A percentile compares a stretch with the other conserved stretches of the same genome.
Evolutionary conservation across 2,888 invertebrate species (phyloP).

Genomic region (Pyralis farinalis): DNA sequence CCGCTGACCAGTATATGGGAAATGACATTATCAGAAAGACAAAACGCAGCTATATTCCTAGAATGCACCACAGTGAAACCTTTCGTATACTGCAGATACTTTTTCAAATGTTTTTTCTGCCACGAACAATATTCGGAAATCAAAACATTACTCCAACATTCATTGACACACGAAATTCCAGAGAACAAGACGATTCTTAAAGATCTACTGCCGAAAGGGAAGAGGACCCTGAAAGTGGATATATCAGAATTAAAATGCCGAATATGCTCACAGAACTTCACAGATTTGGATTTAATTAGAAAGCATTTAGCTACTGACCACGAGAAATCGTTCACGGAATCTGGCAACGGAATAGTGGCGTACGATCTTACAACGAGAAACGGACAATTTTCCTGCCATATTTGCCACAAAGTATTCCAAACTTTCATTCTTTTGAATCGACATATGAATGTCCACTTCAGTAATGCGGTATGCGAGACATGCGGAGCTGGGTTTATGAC

Average conservation of each 20-base stretch:
- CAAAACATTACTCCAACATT: slow-evolving; percentile 42
- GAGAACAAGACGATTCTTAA: slow-evolving; percentile 38
- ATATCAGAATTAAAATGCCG: slow-evolving; percentile 54
- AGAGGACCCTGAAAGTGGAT: slow-evolving; percentile 56
- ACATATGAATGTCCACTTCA: slow-evolving; percentile 66
- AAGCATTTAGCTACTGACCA: slow-evolving; percentile 44
- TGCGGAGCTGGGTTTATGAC: slow-evolving; percentile 63
- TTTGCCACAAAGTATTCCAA: slow-evolving; percentile 52
- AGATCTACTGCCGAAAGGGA: slow-evolving; percentile 52
- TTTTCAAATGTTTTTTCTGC: slow-evolving; percentile 62
- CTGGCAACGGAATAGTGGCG: slow-evolving; percentile 51
- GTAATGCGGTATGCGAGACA: slow-evolving; percentile 58
- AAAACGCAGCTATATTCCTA: slow-evolving; percentile 51
- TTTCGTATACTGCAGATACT: slow-evolving; percentile 58
- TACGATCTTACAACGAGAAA: slow-evolving; percentile 46
- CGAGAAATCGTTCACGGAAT: slow-evolving; percentile 41
- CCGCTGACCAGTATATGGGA: slow-evolving; percentile 59
- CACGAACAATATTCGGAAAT: slow-evolving; percentile 48
- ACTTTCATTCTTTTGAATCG: slow-evolving; percentile 58
- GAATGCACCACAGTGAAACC: slow-evolving; percentile 48
- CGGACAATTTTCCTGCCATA: slow-evolving; percentile 50
- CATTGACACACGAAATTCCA: slow-evolving; percentile 40
- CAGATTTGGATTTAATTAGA: slow-evolving; percentile 39
- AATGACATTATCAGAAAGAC: slow-evolving; percentile 55
- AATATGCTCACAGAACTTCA: slow-evolving; percentile 34